Evolutionary conservation across 1,140 invertebrate species (phyloP).

Genomic region (Asobara japonica): DNA sequence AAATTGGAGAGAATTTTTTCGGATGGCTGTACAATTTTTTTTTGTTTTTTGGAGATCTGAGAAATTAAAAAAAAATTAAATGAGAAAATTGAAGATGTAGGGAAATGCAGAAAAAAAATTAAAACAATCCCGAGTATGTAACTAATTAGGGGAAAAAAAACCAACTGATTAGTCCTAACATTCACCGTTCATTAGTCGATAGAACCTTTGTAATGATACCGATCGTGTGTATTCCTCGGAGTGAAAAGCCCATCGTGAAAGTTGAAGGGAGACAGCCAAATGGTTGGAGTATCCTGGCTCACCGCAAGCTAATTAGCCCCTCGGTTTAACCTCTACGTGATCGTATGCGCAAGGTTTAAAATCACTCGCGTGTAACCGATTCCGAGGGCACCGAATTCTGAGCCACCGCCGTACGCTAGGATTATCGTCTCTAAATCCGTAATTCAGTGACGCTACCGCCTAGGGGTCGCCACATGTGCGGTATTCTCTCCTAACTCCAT

Average conservation of each 20-base stretch:
- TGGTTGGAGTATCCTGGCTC: background rate
- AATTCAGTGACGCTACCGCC: constrained; percentile 10
- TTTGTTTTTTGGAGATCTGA: no score
- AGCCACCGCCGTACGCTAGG: constrained; percentile 13
- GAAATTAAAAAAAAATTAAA: no score
- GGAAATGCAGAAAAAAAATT: no score
- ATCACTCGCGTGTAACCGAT: constrained; percentile 1
- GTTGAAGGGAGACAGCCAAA: background rate
- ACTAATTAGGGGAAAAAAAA: background rate
- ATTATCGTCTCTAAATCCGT: constrained; percentile 6
- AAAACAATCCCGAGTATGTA: no score
- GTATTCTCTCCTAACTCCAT: background rate
- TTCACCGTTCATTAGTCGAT: background rate
- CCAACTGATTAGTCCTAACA: background rate
- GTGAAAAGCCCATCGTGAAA: background rate
- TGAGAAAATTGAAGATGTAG: no score
- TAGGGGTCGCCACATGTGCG: constrained; percentile 7
- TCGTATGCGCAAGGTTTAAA: constrained; percentile 8
- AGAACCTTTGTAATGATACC: background rate
- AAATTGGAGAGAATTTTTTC: no score
- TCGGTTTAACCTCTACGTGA: constrained; percentile 3
- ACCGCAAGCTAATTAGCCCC: constrained; percentile 10
- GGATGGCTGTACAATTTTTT: no score
- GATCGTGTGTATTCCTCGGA: background rate
- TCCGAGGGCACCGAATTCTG: background rate